Conservation (phyloP, 1,140 invertebrate species). For the Ceratitis capitata region DNA sequence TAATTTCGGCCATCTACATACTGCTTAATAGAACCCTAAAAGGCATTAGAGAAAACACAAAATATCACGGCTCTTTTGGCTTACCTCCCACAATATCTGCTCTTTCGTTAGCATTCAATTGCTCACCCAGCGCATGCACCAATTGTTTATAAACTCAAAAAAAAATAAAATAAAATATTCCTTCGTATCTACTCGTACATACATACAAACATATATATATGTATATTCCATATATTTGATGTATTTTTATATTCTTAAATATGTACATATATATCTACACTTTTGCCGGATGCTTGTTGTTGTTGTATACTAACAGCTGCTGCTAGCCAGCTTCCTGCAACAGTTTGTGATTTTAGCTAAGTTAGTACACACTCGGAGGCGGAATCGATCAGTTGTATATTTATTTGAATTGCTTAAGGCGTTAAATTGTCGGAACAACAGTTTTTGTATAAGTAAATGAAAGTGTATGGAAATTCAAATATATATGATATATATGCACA, state of each 20-base stretch:
- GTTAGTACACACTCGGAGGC: slow-evolving; percentile 63
- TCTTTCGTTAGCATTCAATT: not conserved
- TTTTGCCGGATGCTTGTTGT: not conserved
- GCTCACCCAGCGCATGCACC: not conserved
- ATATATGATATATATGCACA: not conserved
- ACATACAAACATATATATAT: not conserved
- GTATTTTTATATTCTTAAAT: not conserved
- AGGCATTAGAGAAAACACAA: not conserved
- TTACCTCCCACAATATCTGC: not conserved
- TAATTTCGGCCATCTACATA: too few relatives aligned
- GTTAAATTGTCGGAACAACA: not conserved
- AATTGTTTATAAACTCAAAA: not conserved
- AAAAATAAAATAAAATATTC: too few relatives aligned
- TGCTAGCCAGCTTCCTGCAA: slow-evolving; percentile 2
- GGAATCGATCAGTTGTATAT: slow-evolving; percentile 57
- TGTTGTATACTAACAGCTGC: not conserved
- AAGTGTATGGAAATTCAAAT: not conserved
- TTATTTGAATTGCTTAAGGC: slow-evolving; percentile 48
- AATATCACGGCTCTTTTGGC: too few relatives aligned
- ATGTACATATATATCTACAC: not conserved
- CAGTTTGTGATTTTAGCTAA: slow-evolving; percentile 20
- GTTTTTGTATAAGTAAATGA: not conserved
- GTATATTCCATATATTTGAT: not conserved
- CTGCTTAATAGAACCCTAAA: not conserved
- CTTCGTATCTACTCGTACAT: not conserved